Conservation (phyloP, 2,797 vertebrate genomes). For the Pithecia hirsuta region DNA sequence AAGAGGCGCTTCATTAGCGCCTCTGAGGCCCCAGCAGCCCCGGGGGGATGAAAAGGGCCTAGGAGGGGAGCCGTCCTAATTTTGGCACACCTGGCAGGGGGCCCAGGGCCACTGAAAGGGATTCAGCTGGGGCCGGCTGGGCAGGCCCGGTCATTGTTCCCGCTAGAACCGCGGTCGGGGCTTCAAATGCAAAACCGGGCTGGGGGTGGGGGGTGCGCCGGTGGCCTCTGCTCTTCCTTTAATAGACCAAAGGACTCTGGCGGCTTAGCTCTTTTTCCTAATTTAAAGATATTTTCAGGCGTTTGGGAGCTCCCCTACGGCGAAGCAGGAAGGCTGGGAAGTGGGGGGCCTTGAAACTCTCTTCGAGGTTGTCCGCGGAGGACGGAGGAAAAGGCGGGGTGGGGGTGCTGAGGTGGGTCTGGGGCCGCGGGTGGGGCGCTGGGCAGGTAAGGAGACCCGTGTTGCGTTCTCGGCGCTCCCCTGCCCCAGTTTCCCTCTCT, state of each 20-base stretch:
- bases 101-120: slow-evolving; percentile 57
- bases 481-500: slow-evolving; percentile 32
- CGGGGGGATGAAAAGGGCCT: slow-evolving; percentile 48
- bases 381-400: not conserved
- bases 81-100: slow-evolving; percentile 71
- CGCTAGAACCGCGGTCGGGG: slow-evolving; percentile 33
- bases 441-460: not conserved
- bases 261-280: slow-evolving; percentile 78
- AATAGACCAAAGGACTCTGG: slow-evolving; percentile 78
- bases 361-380: not conserved
- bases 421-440: not conserved
- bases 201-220: not conserved
- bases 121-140: slow-evolving; percentile 61
- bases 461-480: not conserved
- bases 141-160: slow-evolving; percentile 49
- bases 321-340: slow-evolving; percentile 67
- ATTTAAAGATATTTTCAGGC: slow-evolving; percentile 80
- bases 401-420: not conserved
- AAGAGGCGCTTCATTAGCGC: slow-evolving; percentile 59
- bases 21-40: slow-evolving; percentile 55
- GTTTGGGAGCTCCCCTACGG: slow-evolving; percentile 69
- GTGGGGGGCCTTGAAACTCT: slow-evolving; percentile 63
- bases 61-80: slow-evolving; percentile 63
- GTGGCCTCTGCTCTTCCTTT: slow-evolving; percentile 76
- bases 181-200: slow-evolving; percentile 70